phyloP scores from a whole-genome alignment of 1,140 invertebrate species.

The Monomorium pharaonis region DNA sequence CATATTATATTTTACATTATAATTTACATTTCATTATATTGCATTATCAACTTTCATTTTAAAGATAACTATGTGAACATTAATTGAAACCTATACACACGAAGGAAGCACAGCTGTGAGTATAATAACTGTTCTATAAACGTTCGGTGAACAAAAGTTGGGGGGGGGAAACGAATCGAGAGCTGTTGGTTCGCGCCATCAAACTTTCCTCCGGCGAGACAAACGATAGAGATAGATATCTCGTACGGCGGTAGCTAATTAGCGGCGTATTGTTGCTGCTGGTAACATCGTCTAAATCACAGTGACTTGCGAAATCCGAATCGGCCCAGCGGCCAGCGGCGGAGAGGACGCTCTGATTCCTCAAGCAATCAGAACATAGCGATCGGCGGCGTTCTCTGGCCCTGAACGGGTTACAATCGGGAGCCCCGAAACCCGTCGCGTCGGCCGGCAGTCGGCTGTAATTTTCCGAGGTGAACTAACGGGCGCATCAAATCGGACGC shows the following conservation, averaged over 20 bases:
- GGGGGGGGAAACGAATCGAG: not conserved
- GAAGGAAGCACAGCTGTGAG: not conserved
- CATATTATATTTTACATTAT: not conserved
- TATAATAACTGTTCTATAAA: not conserved
- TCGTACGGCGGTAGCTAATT: conserved; percentile 61
- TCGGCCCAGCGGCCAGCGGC: conserved; percentile 48
- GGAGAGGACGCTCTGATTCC: conserved; percentile 71
- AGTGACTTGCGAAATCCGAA: conserved; percentile 67
- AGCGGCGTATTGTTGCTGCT: conserved; percentile 1
- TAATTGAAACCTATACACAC: not conserved
- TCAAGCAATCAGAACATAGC: conserved; percentile 73
- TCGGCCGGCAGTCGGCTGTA: not conserved
- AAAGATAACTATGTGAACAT: not conserved
- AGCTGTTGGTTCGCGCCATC: conserved; percentile 2
- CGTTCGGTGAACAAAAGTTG: not conserved
- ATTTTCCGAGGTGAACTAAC: conserved; percentile 20
- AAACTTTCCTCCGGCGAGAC: not conserved
- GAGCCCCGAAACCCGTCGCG: conserved; percentile 10
- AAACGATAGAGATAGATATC: conserved; percentile 18
- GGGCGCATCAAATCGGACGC: conserved; percentile 20
- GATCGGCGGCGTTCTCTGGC: conserved; percentile 58
- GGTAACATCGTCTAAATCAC: conserved; percentile 25
- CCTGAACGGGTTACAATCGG: conserved; percentile 60
- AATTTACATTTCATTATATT: not conserved
- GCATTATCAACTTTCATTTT: not conserved